Evolutionary conservation across 2,113 vertebrate species (phyloP).

Genomic region (Mustela nigripes): DNA sequence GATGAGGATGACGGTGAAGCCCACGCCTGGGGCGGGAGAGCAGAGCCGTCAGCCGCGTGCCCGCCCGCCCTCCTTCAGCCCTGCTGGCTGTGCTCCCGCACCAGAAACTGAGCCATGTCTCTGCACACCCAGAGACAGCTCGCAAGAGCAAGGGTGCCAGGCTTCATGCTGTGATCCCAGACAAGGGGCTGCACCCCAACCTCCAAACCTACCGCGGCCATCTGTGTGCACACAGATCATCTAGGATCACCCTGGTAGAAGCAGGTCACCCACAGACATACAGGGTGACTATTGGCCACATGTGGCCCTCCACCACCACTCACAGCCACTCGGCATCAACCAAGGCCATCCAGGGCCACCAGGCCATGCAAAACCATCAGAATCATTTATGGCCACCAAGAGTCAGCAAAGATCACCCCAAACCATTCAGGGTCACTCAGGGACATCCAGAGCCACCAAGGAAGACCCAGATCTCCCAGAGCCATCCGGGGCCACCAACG

Average conservation of each 20-base stretch:
- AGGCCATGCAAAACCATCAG: background rate
- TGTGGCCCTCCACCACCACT: background rate
- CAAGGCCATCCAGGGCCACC: background rate
- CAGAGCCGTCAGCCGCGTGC: accelerated
- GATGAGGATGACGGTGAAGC: constrained; percentile 80
- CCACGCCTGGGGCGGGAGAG: constrained; percentile 63
- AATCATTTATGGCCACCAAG: background rate
- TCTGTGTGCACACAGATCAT: background rate
- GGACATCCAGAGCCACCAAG: background rate
- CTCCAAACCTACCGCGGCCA: background rate
- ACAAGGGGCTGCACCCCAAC: background rate
- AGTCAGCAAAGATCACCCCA: background rate
- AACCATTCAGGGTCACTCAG: background rate
- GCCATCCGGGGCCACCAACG: background rate
- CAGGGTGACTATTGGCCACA: background rate
- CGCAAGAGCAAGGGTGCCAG: accelerated
- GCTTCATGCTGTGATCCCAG: accelerated
- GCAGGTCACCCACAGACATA: background rate
- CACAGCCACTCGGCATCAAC: background rate
- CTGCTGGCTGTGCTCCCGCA: accelerated
- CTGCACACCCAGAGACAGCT: background rate
- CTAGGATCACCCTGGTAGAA: background rate
- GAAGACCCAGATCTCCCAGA: background rate
- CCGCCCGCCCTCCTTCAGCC: accelerated
- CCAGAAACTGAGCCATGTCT: accelerated